Evolutionary conservation across 2,113 vertebrate genomes (phyloP), one percentile per base, ranked within the genome.

Genomic region (Anhinga rufa): DNA sequence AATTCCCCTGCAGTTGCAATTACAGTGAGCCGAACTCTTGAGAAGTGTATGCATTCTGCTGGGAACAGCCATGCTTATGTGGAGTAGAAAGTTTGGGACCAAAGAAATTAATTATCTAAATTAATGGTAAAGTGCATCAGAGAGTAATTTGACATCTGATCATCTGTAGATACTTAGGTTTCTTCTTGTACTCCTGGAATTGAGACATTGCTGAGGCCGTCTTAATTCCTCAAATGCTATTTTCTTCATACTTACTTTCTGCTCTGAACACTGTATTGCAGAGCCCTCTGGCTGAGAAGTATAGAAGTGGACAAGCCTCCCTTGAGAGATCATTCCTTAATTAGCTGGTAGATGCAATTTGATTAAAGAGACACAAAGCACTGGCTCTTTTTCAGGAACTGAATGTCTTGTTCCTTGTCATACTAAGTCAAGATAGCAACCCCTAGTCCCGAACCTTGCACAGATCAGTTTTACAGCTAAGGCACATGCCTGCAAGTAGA

Each of bases 231-330:
- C 74, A 61, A 28, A 49, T 42, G 36, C 34, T 48, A 6, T 81
- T 88, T 94, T 52, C 71, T 84, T 88, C 31, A 26, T 22, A 46
- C 0, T 0, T 51, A 32, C 69, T 71, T 93, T 88, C 85, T 72
- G 0, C 72, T 61, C 83, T 29, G 36, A 90, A 38, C 36, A 34
- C 52, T 86, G 60, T 36, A 38, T 6, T 65, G 57, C 74, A 87
- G 91, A 32, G 95, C 74, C 91, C 89, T 91, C 88, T 94, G 92
- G 94, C 95, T 95, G 89, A 95, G 81, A 82, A 95, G 52, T 40
- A 93, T 7, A 90, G 84, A 93, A 95, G 5, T 31, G 28, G 77
- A 87, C 83, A 91, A 77, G 62, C 36, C 22, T 92, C 46, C 83
- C 77, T 87, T 95, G 83, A 89, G 49, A 84, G 49, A 86, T 89